These are phyloP conservation scores for Armadillidium nasatum DNA, from an alignment of 1,140 invertebrate species.

Conservation along the genomic window DNA sequence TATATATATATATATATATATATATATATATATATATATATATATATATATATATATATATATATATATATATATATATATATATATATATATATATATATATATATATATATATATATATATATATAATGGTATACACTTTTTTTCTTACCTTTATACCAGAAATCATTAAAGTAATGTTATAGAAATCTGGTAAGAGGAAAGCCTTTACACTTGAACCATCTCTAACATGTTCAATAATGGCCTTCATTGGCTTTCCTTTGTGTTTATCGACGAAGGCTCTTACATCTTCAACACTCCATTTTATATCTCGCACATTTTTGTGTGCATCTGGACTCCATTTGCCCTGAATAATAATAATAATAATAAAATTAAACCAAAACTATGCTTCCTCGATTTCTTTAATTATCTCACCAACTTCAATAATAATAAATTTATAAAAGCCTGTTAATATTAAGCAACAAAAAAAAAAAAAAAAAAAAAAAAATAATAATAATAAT, in stretches of 20 bases:
- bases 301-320: slow-evolving; percentile 80
- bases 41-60: slow-evolving; percentile 16
- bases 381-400: no score
- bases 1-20: no score
- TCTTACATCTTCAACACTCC: slow-evolving; percentile 75
- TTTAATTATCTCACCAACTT: no score
- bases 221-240: slow-evolving; percentile 93
- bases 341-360: slow-evolving; percentile 27
- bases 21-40: no score
- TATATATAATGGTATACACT: no score
- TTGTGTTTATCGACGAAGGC: slow-evolving; percentile 74
- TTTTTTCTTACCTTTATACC: slow-evolving; percentile 63
- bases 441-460: no score
- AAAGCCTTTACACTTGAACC: slow-evolving; percentile 89
- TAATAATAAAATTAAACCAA: neutral
- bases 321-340: slow-evolving; percentile 33
- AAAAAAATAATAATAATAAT: slow-evolving; percentile 21
- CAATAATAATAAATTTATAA: no score
- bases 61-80: slow-evolving; percentile 22
- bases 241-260: slow-evolving; percentile 73
- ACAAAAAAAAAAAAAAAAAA: no score
- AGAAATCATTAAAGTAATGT: slow-evolving; percentile 88
- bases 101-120: slow-evolving; percentile 11
- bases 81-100: slow-evolving; percentile 30
- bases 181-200: slow-evolving; percentile 77